Evolutionary conservation across 2,113 vertebrate species (phyloP).

Genomic region (Bubalus kerabau): DNA sequence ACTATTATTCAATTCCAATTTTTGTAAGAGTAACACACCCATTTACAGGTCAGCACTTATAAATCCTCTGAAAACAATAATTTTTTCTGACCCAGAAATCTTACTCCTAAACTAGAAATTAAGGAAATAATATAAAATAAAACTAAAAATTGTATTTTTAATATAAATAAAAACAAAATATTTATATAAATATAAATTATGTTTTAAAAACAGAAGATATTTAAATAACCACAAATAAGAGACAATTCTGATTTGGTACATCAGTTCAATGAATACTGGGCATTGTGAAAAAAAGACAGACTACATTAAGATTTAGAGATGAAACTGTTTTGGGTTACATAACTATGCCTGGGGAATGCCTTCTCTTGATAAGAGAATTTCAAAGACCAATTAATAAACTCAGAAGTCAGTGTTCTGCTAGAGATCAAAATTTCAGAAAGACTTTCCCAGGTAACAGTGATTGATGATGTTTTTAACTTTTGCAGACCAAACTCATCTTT

Average conservation of each 20-base stretch:
- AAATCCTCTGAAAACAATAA: background rate
- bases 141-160: background rate
- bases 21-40: background rate
- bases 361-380: background rate
- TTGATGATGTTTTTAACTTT: background rate
- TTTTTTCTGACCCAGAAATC: background rate
- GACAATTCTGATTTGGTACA: background rate
- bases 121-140: slow-evolving; percentile 5
- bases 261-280: background rate
- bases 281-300: background rate
- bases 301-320: background rate
- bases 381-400: background rate
- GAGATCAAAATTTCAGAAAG: background rate
- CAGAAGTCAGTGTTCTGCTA: background rate
- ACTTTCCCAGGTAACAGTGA: background rate
- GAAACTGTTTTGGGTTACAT: background rate
- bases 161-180: background rate
- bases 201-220: background rate
- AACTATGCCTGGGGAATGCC: background rate
- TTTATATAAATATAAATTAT: background rate
- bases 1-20: background rate
- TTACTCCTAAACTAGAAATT: slow-evolving; percentile 8
- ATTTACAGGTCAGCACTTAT: background rate
- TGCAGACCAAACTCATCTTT: background rate
- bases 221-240: background rate